These are phyloP conservation scores for Motacilla alba DNA, from an alignment of 2,113 vertebrate species.

Conservation along the genomic window DNA sequence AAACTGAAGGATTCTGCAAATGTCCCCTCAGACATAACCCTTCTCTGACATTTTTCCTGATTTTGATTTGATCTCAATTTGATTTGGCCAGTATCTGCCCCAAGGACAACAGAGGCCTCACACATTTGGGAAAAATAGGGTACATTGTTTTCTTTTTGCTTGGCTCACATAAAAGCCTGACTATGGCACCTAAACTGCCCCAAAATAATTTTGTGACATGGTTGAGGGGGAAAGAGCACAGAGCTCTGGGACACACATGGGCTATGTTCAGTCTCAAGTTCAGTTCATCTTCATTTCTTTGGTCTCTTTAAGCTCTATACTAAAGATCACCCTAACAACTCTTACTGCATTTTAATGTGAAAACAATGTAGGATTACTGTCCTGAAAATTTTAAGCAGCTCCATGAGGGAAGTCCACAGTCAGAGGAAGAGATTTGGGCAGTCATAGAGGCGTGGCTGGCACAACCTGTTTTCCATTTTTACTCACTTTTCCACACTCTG, in stretches of 20 bases:
- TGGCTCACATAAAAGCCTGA: background rate
- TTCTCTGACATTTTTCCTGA: background rate
- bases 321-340: background rate
- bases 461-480: background rate
- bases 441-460: background rate
- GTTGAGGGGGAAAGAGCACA: background rate
- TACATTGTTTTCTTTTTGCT: background rate
- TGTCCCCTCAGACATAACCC: background rate
- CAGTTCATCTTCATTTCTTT: background rate
- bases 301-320: background rate
- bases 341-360: background rate
- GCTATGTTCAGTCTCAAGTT: background rate
- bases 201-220: background rate
- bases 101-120: background rate
- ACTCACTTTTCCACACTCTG: background rate
- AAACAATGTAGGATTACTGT: background rate
- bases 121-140: background rate
- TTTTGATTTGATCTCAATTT: background rate
- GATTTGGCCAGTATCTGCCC: background rate
- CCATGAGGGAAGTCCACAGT: background rate
- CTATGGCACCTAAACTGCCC: background rate
- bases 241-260: background rate
- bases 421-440: background rate
- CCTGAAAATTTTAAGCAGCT: background rate
- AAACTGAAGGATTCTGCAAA: background rate